phyloP scores from a whole-genome alignment of 2,888 invertebrate genomes.

The Pardosa pseudoannulata region DNA sequence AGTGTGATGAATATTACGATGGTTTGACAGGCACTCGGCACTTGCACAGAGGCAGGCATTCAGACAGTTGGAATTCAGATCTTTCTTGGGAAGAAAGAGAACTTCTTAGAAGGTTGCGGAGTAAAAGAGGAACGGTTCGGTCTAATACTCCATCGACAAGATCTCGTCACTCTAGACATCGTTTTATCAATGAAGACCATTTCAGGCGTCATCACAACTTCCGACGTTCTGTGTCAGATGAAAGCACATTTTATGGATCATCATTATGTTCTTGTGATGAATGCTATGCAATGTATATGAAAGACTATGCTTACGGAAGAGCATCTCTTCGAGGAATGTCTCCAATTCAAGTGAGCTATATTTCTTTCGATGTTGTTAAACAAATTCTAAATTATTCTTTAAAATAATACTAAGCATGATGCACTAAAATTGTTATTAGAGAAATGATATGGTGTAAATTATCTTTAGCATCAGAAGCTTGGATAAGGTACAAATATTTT shows the following conservation, averaged over 20 bases:
- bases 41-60: neutral
- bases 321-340: conserved; percentile 44
- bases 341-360: conserved; percentile 20
- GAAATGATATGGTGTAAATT: too few species aligned
- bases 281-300: conserved; percentile 34
- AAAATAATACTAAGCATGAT: too few species aligned
- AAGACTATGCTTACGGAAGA: conserved; percentile 56
- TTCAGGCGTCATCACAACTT: conserved; percentile 32
- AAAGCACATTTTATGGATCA: conserved; percentile 31
- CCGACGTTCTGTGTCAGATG: conserved; percentile 50
- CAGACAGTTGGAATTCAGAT: conserved; percentile 60
- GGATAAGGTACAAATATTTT: too few species aligned
- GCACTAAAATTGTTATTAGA: too few species aligned
- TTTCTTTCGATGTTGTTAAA: too few species aligned
- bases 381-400: too few species aligned
- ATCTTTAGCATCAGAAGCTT: too few species aligned
- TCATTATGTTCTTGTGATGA: conserved; percentile 51
- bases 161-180: conserved; percentile 5
- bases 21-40: conserved; percentile 20
- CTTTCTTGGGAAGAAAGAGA: conserved; percentile 56
- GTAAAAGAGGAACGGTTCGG: conserved; percentile 24
- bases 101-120: conserved; percentile 35
- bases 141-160: conserved; percentile 30
- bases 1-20: conserved; percentile 57
- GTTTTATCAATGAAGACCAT: neutral